These are phyloP conservation scores for Amblyjoppa fuscipennis DNA, from an alignment of 2,888 invertebrate genomes.

Conservation along the genomic window DNA sequence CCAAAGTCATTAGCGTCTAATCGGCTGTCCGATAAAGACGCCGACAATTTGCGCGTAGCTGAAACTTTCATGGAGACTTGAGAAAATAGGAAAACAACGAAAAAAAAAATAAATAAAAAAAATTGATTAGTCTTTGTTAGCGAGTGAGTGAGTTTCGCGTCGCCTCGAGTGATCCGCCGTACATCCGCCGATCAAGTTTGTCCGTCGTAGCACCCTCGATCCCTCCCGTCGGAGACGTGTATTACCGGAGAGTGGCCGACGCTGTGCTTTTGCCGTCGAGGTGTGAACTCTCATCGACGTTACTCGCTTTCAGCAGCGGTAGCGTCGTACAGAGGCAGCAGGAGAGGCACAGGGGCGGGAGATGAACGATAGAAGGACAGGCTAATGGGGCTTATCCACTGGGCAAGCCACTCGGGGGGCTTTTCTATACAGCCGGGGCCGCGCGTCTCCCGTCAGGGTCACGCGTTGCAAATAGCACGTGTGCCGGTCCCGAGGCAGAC, in stretches of 20 bases:
- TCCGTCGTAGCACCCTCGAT: constrained; percentile 6
- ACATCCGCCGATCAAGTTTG: not conserved
- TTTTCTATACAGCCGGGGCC: constrained; percentile 17
- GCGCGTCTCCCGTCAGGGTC: constrained; percentile 58
- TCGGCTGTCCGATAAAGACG: no score
- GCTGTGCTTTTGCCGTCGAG: not conserved
- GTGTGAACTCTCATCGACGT: constrained; percentile 29
- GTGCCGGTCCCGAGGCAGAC: not conserved
- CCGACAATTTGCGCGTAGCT: no score
- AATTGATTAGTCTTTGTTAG: no score
- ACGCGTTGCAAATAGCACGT: constrained; percentile 64
- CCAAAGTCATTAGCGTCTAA: no score
- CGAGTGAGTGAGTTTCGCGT: no score
- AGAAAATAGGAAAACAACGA: no score
- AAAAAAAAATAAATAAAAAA: no score
- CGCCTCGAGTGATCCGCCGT: not conserved
- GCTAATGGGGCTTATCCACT: constrained; percentile 65
- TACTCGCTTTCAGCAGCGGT: constrained; percentile 26
- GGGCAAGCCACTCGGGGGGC: constrained; percentile 40
- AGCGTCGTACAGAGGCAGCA: constrained; percentile 50
- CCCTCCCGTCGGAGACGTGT: not conserved
- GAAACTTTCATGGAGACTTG: no score
- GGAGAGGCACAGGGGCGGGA: constrained; percentile 32
- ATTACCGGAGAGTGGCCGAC: constrained; percentile 5
- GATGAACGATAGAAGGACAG: constrained; percentile 61